Evolutionary conservation across 2,113 vertebrate species (phyloP), one percentile per base, ranked within the genome.

Genomic region (Scomber scombrus): DNA sequence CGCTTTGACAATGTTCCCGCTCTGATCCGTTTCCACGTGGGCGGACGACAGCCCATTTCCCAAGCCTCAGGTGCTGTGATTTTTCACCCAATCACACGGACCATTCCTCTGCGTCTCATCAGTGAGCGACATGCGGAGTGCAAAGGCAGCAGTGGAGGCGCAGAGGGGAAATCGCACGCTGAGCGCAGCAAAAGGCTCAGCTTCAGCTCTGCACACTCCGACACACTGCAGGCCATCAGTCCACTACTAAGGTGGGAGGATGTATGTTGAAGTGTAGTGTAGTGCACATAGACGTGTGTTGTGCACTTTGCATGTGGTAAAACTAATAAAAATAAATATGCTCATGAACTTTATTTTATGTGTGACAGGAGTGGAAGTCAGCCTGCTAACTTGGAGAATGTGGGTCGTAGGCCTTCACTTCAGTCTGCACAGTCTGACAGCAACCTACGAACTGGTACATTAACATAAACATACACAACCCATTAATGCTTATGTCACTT

Each of bases 1-100:
- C 95, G 93, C 75, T 97, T 97, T 31, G 93, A 95, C 87, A 97
- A 94, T 18, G 86, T 97, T 43, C 94, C 96, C 0, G 95, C 96
- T 31, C 93, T 98, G 66, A 92, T 98, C 34, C 94, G 64, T 1
- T 97, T 95, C 86, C 95, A 97, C 0, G 90, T 97, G 74, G 94
- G 94, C 0, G 90, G 89, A 2, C 94, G 89, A 15, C 92, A 63
- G 8, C 91, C 95, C 13, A 90, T 97, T 80, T 97, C 97, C 2
- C 91, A 94, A 54, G 90, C 87, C 60, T 96, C 96, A 0, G 95
- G 96, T 7, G 95, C 96, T 1, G 88, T 97, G 72, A 94, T 96
- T 69, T 95, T 93, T 79, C 93, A 93, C 69, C 97, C 96, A 0
- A 89, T 97, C 81, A 95, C 85, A 3, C 91, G 95, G 54, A 94